phyloP scores from a whole-genome alignment of 2,113 vertebrate genomes.

The Pachypanchax playfairii region DNA sequence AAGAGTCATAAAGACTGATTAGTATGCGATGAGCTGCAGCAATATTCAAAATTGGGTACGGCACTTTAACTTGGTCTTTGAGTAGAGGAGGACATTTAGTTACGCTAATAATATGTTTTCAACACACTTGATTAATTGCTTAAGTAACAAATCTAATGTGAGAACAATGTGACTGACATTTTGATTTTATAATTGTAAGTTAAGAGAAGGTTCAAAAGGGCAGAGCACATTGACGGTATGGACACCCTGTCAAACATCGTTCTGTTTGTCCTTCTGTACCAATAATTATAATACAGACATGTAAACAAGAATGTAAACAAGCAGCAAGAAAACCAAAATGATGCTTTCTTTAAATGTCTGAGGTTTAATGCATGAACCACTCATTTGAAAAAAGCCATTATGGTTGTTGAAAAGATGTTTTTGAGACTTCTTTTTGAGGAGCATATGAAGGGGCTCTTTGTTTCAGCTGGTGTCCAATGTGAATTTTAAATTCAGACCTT shows the following conservation, averaged over 20 bases:
- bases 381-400: slow-evolving; percentile 10
- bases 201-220: slow-evolving; percentile 41
- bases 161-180: slow-evolving; percentile 68
- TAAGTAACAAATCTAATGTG: slow-evolving; percentile 45
- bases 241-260: neutral
- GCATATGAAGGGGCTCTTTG: slow-evolving; percentile 18
- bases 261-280: slow-evolving; percentile 2
- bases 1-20: slow-evolving; percentile 65
- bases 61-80: slow-evolving; percentile 61
- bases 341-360: neutral
- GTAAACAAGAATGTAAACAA: slow-evolving; percentile 18
- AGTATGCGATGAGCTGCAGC: slow-evolving; percentile 36
- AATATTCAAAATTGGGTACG: slow-evolving; percentile 57
- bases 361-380: slow-evolving; percentile 21
- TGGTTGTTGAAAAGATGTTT: slow-evolving; percentile 12
- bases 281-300: too few species aligned
- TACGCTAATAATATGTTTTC: slow-evolving; percentile 73
- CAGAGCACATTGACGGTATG: slow-evolving; percentile 27
- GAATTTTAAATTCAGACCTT: slow-evolving; percentile 49
- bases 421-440: slow-evolving; percentile 6
- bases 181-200: slow-evolving; percentile 64
- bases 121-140: slow-evolving; percentile 70
- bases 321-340: neutral
- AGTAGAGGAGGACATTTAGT: slow-evolving; percentile 57
- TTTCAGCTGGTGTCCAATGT: slow-evolving; percentile 30